Percentiles rank a stretch among this genome's conserved stretches.
Conservation (phyloP, 2,888 invertebrate genomes). For the Amblyjoppa fuscipennis region DNA sequence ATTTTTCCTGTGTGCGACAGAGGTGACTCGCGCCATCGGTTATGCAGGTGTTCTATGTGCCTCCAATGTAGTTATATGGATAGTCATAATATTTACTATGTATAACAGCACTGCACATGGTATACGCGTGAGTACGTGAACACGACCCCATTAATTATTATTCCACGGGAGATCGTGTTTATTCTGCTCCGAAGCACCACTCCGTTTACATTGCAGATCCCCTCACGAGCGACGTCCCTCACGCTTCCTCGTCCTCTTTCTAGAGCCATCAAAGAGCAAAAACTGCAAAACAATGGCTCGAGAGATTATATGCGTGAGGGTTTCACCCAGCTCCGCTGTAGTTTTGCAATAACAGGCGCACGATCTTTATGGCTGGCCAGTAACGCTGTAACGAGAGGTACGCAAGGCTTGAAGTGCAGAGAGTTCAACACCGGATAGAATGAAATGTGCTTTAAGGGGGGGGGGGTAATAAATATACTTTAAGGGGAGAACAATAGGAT, state of each 20-base stretch:
- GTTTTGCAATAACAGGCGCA: conserved; percentile 33
- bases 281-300: conserved; percentile 21
- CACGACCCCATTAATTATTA: conserved; percentile 71
- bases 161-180: conserved; percentile 66
- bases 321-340: not conserved
- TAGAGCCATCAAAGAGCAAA: conserved; percentile 7
- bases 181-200: conserved; percentile 59
- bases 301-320: not conserved
- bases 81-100: conserved; percentile 2
- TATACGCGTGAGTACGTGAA: conserved; percentile 61
- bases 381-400: not conserved
- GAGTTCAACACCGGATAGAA: conserved; percentile 8
- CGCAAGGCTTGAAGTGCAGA: conserved; percentile 9
- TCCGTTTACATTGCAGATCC: conserved; percentile 57
- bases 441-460: not conserved
- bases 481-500: not conserved
- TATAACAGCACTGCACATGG: not conserved
- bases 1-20: not conserved
- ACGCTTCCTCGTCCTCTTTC: conserved; percentile 12
- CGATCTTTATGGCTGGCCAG: not conserved
- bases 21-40: not conserved
- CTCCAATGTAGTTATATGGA: conserved; percentile 8
- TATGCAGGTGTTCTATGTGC: conserved; percentile 1
- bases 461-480: not conserved
- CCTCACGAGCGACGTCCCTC: conserved; percentile 25